Conservation (phyloP, 2,888 invertebrate genomes). For the Acleris holmiana region DNA sequence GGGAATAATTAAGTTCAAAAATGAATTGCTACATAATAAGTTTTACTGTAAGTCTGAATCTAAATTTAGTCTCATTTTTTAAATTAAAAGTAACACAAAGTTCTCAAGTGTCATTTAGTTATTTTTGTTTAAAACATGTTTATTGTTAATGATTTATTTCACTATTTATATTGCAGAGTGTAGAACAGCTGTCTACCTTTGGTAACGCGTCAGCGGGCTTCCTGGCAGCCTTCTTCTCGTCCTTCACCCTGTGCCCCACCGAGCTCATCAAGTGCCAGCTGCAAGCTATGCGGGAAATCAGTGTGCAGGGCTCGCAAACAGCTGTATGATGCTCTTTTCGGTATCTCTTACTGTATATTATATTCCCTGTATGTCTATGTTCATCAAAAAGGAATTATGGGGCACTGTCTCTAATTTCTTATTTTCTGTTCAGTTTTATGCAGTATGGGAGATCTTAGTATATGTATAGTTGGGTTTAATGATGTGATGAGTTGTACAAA, state of each 20-base stretch:
- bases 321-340: constrained; percentile 73
- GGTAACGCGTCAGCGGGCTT: constrained; percentile 96
- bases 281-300: constrained; percentile 95
- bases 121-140: too few relatives aligned
- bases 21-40: too few relatives aligned
- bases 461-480: too few relatives aligned
- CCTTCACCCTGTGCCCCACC: constrained; percentile 97
- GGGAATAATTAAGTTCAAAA: too few relatives aligned
- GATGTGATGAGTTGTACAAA: too few relatives aligned
- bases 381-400: neutral
- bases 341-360: constrained; percentile 57
- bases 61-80: too few relatives aligned
- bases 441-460: too few relatives aligned
- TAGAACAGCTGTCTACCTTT: constrained; percentile 88
- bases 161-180: constrained; percentile 70
- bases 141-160: neutral
- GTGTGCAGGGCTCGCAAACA: constrained; percentile 71
- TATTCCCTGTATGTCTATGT: constrained; percentile 10
- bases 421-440: too few relatives aligned
- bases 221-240: constrained; percentile 98
- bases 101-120: too few relatives aligned
- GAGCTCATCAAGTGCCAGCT: constrained; percentile 98
- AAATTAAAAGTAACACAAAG: too few relatives aligned
- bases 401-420: too few relatives aligned
- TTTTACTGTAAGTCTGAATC: too few relatives aligned